Percentiles rank a stretch among this genome's conserved stretches.
Conservation (phyloP, 2,113 vertebrate genomes). For the Nothoprocta pentlandii region DNA sequence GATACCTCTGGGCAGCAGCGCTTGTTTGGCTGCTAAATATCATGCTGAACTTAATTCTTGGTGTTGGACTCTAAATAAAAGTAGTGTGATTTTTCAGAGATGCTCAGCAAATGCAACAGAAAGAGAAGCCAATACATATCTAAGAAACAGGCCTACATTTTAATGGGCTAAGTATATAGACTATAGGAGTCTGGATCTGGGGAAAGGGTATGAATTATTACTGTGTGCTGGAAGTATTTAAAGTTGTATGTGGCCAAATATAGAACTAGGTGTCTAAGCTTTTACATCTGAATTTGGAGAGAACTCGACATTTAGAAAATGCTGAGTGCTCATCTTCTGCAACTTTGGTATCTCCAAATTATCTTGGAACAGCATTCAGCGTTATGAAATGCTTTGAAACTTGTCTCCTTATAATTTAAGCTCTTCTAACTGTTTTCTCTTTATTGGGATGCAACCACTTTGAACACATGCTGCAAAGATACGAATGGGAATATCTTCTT, state of each 20-base stretch:
- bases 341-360: neutral
- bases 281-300: neutral
- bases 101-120: neutral
- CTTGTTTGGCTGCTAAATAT: neutral
- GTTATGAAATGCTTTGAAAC: neutral
- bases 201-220: neutral
- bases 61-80: neutral
- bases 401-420: neutral
- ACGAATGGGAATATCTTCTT: neutral
- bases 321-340: neutral
- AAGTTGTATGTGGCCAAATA: neutral
- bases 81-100: neutral
- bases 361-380: neutral
- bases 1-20: neutral
- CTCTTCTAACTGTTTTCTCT: neutral
- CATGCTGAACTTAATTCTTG: neutral
- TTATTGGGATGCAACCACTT: neutral
- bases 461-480: neutral
- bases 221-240: neutral
- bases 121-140: neutral
- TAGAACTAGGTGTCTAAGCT: neutral
- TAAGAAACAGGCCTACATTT: neutral
- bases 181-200: neutral
- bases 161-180: neutral
- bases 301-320: constrained; percentile 25